Evolutionary conservation across 1,140 invertebrate genomes (phyloP), one percentile per base, ranked within the genome.

Genomic region (Bombus impatiens): DNA sequence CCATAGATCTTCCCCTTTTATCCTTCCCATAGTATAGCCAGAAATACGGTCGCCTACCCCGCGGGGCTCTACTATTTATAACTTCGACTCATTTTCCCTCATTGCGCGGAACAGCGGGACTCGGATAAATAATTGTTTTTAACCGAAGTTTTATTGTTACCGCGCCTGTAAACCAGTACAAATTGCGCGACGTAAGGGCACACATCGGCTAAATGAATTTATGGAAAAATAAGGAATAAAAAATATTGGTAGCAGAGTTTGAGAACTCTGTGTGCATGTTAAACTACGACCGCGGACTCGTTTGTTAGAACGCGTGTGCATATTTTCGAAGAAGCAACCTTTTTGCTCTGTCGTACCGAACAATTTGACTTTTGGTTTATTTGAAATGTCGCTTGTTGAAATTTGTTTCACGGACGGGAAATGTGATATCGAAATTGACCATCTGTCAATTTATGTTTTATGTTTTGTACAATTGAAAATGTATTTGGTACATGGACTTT

Each of bases 71-170:
- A 77, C 75, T 90, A 90, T 90, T 90, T 90, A 90, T 89, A 90
- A 90, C 89, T 89, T 90, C 89, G 89, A 89, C 89, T 90, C 89
- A 89, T 89, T 90, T 90, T 88, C 86, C 89, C 86, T 90, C 86
- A 87, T 89, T 86, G 82, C 88, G 71, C 88, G 86, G 79, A 88
- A 87, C 89, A 89, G 75, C 86, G 82, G 88, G 78, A 59, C 78
- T 35, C 86, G 82, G 89, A 89, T 90, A 90, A 90, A 90, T 90
- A 89, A 90, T 90, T 89, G 89, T 90, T 90, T 90, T 90, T 89
- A 79, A 78, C 89, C 76, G 80, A 89, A 89, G 85, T 87, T 90
- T 89, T 90, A 90, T 89, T 72, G 89, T 67, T n/a, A 32, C 13
- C 74, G 74, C 57, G 42, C 42, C 37, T 47, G 72, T 42, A 40